Conservation (phyloP, 2,888 invertebrate genomes). For the Erebia aethiops region DNA sequence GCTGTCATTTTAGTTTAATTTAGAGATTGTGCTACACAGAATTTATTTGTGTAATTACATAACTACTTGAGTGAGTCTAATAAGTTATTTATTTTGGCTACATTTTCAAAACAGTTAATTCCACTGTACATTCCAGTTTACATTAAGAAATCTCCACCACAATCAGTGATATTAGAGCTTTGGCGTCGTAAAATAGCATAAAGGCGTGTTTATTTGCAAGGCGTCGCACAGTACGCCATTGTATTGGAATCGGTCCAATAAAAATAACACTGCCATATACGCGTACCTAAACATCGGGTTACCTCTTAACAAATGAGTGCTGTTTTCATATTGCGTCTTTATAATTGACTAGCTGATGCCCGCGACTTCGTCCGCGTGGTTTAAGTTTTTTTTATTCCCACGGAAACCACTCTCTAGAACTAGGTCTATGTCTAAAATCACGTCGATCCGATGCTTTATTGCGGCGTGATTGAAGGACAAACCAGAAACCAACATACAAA, state of each 20-base stretch:
- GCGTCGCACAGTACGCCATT: constrained; percentile 27
- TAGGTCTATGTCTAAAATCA: too few relatives aligned
- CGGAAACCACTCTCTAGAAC: too few relatives aligned
- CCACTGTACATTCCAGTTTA: neutral
- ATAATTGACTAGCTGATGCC: too few relatives aligned
- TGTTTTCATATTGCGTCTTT: constrained; percentile 9
- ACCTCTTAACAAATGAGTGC: neutral
- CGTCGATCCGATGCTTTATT: too few relatives aligned
- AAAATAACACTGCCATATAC: constrained; percentile 24
- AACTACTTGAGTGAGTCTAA: too few relatives aligned
- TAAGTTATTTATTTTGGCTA: neutral
- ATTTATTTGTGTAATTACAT: too few relatives aligned
- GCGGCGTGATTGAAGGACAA: too few relatives aligned
- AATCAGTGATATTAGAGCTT: constrained; percentile 28
- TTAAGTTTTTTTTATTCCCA: too few relatives aligned
- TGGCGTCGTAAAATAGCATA: constrained; percentile 22
- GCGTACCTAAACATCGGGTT: constrained; percentile 2
- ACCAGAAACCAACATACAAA: too few relatives aligned
- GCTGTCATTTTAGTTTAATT: too few relatives aligned
- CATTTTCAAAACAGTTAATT: constrained; percentile 5
- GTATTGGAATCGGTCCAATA: constrained; percentile 28
- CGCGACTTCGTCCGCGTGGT: too few relatives aligned
- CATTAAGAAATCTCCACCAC: constrained; percentile 22
- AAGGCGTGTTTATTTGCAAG: constrained; percentile 28
- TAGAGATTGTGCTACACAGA: too few relatives aligned